These are phyloP conservation scores for Donacobius atricapilla DNA, from an alignment of 2,113 vertebrate species.

Conservation along the genomic window DNA sequence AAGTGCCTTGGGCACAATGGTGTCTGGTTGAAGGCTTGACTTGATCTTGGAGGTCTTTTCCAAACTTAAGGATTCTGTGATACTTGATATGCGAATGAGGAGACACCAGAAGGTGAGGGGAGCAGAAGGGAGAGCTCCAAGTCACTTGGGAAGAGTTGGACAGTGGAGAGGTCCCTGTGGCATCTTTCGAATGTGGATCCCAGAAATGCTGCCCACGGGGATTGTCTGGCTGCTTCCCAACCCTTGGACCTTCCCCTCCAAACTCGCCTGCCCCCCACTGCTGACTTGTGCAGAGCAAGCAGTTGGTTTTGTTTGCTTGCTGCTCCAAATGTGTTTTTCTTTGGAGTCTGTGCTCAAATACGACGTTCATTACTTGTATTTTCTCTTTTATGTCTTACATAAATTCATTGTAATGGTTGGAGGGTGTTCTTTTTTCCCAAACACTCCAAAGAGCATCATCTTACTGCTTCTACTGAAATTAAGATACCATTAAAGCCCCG, in stretches of 20 bases:
- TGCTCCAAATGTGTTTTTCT: background rate
- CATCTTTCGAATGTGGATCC: background rate
- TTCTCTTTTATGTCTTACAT: constrained; percentile 14
- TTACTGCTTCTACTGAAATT: background rate
- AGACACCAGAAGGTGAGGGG: background rate
- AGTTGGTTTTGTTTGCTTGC: background rate
- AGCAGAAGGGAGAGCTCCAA: background rate
- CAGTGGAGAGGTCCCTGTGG: rapidly evolving
- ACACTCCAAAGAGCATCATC: background rate
- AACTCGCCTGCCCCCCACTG: background rate
- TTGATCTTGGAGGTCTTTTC: background rate
- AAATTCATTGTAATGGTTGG: background rate
- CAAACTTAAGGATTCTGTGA: background rate
- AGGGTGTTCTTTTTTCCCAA: background rate
- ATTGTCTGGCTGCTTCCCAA: background rate
- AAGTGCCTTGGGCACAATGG: background rate
- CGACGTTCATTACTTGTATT: constrained; percentile 22
- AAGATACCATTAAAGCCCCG: background rate
- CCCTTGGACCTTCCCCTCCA: background rate
- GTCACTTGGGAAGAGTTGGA: background rate
- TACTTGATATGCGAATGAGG: background rate
- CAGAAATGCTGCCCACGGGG: background rate
- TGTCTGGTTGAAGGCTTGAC: too few relatives aligned
- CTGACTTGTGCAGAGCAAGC: background rate
- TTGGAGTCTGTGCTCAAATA: background rate